phyloP scores from a whole-genome alignment of 2,113 vertebrate genomes.

The Crotophaga sulcirostris region DNA sequence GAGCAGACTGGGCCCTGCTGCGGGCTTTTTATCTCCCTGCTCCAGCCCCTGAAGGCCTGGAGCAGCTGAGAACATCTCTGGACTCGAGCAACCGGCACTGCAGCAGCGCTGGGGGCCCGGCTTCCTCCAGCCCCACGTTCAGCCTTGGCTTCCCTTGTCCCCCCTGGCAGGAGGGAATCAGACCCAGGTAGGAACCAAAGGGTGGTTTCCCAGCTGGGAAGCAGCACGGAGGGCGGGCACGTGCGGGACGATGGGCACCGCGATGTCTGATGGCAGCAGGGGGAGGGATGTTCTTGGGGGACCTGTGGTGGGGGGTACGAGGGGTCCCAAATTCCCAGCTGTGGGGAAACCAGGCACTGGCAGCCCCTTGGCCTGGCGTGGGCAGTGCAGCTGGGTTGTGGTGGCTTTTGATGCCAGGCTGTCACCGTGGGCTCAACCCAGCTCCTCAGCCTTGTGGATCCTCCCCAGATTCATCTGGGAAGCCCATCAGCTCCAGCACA shows the following conservation, averaged over 20 bases:
- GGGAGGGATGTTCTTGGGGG: fast-evolving
- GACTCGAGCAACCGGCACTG: neutral
- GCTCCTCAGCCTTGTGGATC: neutral
- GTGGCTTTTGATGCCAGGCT: neutral
- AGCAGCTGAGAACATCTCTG: neutral
- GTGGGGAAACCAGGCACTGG: neutral
- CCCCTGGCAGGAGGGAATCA: fast-evolving
- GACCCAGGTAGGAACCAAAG: neutral
- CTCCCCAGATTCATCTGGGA: neutral
- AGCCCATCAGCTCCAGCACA: neutral
- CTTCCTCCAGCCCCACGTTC: neutral
- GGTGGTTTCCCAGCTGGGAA: neutral
- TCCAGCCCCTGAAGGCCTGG: neutral
- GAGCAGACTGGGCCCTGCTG: neutral
- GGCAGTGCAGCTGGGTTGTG: fast-evolving
- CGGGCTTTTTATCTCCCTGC: neutral
- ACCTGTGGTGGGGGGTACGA: neutral
- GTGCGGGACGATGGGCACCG: fast-evolving
- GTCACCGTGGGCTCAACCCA: neutral
- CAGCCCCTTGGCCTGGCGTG: neutral
- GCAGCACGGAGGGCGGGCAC: neutral
- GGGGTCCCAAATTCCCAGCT: fast-evolving
- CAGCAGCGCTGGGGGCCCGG: neutral
- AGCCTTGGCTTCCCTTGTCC: neutral
- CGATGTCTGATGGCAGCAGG: neutral